phyloP scores from a whole-genome alignment of 2,113 vertebrate species.

The Hydrolagus affinis region DNA sequence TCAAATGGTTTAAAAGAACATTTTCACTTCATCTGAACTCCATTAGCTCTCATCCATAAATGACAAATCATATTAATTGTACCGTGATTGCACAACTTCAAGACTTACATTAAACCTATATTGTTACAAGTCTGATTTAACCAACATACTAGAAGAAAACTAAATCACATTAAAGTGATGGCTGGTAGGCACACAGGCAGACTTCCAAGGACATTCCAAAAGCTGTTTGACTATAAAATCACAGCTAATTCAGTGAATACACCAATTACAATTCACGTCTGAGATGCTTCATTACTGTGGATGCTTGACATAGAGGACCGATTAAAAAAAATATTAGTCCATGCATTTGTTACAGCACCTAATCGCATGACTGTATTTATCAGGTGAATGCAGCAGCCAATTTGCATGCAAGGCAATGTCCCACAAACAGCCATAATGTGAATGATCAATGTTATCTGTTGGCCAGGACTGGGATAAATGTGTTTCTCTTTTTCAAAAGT shows the following conservation, averaged over 20 bases:
- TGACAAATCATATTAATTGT: background rate
- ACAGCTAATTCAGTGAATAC: background rate
- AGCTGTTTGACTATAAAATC: background rate
- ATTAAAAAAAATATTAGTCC: background rate
- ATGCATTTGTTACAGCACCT: background rate
- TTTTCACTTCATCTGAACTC: background rate
- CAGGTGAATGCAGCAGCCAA: too few relatives aligned
- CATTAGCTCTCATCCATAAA: slow-evolving; percentile 9
- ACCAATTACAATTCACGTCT: background rate
- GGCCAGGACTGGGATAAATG: too few relatives aligned
- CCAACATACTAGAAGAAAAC: background rate
- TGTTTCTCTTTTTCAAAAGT: too few relatives aligned
- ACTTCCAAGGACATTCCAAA: background rate
- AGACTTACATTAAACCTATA: background rate
- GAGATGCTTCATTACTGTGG: background rate
- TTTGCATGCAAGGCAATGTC: too few relatives aligned
- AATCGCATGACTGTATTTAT: too few relatives aligned
- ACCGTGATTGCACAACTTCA: background rate
- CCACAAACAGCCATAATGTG: too few relatives aligned
- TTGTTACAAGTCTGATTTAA: background rate
- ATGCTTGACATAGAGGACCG: background rate
- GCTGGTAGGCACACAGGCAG: background rate
- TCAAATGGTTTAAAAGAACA: background rate
- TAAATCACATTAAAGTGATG: slow-evolving; percentile 22
- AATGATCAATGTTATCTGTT: too few relatives aligned